Conservation (phyloP, 2,113 vertebrate genomes). For the Nestor notabilis region DNA sequence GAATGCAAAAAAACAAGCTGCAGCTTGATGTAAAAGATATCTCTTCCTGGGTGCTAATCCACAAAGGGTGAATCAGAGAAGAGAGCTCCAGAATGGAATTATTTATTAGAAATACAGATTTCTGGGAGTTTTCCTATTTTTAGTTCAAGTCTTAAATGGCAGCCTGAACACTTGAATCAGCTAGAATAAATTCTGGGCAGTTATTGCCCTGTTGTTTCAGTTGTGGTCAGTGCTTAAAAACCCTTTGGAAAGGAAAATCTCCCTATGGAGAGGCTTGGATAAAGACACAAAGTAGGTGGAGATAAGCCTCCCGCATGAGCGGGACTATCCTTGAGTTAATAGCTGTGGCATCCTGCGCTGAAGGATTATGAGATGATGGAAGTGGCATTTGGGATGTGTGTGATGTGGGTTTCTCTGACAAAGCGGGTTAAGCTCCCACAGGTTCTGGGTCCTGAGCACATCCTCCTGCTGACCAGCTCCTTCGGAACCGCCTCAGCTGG, state of each 20-base stretch:
- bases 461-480: conserved; percentile 28
- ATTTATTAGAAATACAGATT: background rate
- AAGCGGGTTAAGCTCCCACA: background rate
- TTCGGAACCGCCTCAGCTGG: conserved; percentile 1
- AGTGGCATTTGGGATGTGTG: background rate
- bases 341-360: background rate
- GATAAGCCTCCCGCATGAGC: fast-evolving
- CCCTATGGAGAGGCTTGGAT: background rate
- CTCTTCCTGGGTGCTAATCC: background rate
- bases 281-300: background rate
- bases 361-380: background rate
- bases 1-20: background rate
- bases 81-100: background rate
- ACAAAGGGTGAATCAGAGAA: background rate
- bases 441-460: background rate
- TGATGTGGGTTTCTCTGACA: conserved; percentile 46
- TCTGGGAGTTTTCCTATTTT: background rate
- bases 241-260: background rate
- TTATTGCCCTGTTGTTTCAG: background rate
- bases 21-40: background rate
- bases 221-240: background rate
- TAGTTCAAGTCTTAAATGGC: background rate
- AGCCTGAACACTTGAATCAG: background rate
- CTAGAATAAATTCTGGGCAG: background rate
- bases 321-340: fast-evolving